A percentile compares a stretch with the other conserved stretches of the same genome.
Conservation (phyloP, 2,113 vertebrate genomes). For the Tetraodon nigroviridis region DNA sequence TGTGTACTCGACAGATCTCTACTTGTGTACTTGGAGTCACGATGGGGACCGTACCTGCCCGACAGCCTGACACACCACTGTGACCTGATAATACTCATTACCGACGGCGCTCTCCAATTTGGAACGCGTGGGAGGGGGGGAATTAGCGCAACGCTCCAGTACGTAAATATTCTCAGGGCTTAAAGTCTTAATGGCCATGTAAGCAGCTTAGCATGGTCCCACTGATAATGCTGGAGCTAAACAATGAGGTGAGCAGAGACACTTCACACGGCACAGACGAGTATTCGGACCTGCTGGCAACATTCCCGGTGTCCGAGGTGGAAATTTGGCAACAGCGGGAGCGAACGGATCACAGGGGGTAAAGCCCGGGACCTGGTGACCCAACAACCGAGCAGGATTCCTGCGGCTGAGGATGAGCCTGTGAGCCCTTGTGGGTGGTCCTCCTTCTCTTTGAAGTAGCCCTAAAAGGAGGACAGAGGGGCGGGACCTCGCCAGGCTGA, state of each 20-base stretch:
- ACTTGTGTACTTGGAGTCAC: slow-evolving; percentile 12
- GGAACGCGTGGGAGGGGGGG: background rate
- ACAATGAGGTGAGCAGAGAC: too few relatives aligned
- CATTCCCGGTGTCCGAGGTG: background rate
- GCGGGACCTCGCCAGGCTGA: slow-evolving; percentile 6
- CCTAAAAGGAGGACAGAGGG: slow-evolving; percentile 25
- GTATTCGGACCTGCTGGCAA: too few relatives aligned
- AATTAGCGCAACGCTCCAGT: background rate
- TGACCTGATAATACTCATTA: slow-evolving; percentile 59
- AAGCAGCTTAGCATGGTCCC: slow-evolving; percentile 43
- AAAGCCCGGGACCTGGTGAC: slow-evolving; percentile 14
- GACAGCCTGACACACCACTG: slow-evolving; percentile 26
- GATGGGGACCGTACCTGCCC: slow-evolving; percentile 23
- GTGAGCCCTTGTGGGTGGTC: slow-evolving; percentile 44
- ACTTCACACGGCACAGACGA: too few relatives aligned
- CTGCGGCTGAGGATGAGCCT: slow-evolving; percentile 44
- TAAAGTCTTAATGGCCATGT: slow-evolving; percentile 53
- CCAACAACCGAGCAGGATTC: slow-evolving; percentile 64
- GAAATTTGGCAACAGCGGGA: slow-evolving; percentile 37
- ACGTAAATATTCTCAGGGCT: slow-evolving; percentile 50
- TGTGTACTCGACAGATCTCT: slow-evolving; percentile 8
- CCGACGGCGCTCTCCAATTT: slow-evolving; percentile 15
- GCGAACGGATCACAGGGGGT: slow-evolving; percentile 21
- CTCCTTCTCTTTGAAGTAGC: slow-evolving; percentile 40
- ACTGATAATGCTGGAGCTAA: too few relatives aligned